These are phyloP conservation scores for Vidua macroura DNA, from an alignment of 2,113 vertebrate genomes.

Conservation along the genomic window DNA sequence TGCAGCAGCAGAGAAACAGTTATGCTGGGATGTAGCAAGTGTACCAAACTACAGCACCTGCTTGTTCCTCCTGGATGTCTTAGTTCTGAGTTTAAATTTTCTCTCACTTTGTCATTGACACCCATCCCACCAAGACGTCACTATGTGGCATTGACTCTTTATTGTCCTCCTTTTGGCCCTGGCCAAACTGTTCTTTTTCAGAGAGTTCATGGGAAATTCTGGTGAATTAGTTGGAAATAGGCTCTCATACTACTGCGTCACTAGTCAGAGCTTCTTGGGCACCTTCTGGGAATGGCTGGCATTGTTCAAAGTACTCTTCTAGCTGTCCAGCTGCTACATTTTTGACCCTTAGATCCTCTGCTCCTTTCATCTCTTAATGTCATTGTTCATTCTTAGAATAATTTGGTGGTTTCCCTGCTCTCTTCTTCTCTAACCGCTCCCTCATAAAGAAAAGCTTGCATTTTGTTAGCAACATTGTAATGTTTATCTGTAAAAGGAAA, in stretches of 20 bases:
- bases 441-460: background rate
- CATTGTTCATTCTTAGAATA: background rate
- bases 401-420: background rate
- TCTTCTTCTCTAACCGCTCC: background rate
- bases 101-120: background rate
- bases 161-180: background rate
- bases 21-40: background rate
- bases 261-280: background rate
- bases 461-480: background rate
- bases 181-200: background rate
- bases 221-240: background rate
- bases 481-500: background rate
- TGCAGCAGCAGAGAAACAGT: background rate
- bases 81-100: background rate
- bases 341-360: background rate
- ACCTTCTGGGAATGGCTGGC: background rate
- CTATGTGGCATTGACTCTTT: background rate
- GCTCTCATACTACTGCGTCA: background rate
- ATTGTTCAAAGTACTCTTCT: background rate
- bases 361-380: background rate
- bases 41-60: background rate
- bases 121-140: background rate
- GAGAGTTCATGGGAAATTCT: background rate
- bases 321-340: background rate
- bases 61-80: background rate